These are phyloP conservation scores for Myotis davidii DNA, from an alignment of 2,113 vertebrate species.

Conservation along the genomic window DNA sequence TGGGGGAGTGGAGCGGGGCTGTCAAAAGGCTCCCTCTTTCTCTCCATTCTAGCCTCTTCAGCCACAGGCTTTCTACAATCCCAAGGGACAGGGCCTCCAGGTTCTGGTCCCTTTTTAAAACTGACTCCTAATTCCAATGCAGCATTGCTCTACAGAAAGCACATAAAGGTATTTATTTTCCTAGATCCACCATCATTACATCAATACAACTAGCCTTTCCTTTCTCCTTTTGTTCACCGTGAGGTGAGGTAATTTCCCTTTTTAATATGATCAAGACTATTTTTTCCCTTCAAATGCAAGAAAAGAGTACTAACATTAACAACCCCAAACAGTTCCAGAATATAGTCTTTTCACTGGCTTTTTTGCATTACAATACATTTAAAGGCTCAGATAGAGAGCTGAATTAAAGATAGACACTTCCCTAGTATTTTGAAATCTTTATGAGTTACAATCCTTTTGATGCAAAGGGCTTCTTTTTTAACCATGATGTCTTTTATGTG, in stretches of 20 bases:
- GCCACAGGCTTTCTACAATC: neutral
- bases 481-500: constrained; percentile 62
- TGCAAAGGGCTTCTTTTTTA: constrained; percentile 56
- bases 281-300: constrained; percentile 69
- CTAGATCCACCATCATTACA: constrained; percentile 6
- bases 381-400: neutral
- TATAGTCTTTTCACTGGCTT: neutral
- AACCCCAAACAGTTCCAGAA: neutral
- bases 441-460: constrained; percentile 52
- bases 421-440: constrained; percentile 64
- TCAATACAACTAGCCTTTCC: constrained; percentile 48
- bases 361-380: constrained; percentile 23
- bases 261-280: constrained; percentile 68
- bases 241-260: constrained; percentile 23
- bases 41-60: neutral
- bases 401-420: constrained; percentile 49
- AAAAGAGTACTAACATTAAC: constrained; percentile 48
- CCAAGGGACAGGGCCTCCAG: neutral
- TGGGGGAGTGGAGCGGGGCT: fast-evolving
- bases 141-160: neutral
- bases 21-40: neutral
- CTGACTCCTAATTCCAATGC: constrained; percentile 34
- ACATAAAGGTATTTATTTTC: neutral
- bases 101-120: neutral
- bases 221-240: constrained; percentile 55